Evolutionary conservation across 2,888 invertebrate genomes (phyloP), one percentile per base, ranked within the genome.

Genomic region (Cordilura impudica): DNA sequence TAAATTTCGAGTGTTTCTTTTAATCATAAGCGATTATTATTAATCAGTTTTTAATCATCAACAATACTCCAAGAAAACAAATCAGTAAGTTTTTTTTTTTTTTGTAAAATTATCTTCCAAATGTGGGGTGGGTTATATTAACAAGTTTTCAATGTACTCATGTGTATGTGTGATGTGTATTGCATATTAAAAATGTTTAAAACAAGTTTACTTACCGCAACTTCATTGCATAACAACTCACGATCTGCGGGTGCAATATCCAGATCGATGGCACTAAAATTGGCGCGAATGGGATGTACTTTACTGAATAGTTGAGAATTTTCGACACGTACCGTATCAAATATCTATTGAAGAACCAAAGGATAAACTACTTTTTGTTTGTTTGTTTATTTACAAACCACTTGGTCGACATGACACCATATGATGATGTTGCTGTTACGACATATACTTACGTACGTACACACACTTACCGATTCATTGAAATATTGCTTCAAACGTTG

Each of bases 211-310:
- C 85, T 91, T 80, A 94, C 90, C 77, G 93, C 90, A 16, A 93
- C 92, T 83, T 90, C 90, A 75, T 90, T 88, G 77, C 89, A 89
- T 63, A 92, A 84, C 77, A 89, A 82, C 69, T 87, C 87, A 79
- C 90, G 89, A 82, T 91, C 91, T 45, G 87, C 81, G 29, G 86
- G 79, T 29, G 88, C 83, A 69, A 92, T 86, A 80, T 91, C 91
- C 77, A 93, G 87, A 66, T 91, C 91, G 58, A 91, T 90, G 56
- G 88, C 84, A 53, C 87, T 87, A 45, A 90, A 90, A 86, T 93
- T 91, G n/a, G 92, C 92, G 74, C 85, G 85, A 53, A 94, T 90
- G 3, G 92, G 91, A 74, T 91, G 90, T 69, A 94, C 87, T 87
- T 94, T 94, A 21, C 89, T 84, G 65, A 92, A 87, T 43, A 87